Conservation (phyloP, 2,888 invertebrate genomes). For the Drosophila greeni region DNA sequence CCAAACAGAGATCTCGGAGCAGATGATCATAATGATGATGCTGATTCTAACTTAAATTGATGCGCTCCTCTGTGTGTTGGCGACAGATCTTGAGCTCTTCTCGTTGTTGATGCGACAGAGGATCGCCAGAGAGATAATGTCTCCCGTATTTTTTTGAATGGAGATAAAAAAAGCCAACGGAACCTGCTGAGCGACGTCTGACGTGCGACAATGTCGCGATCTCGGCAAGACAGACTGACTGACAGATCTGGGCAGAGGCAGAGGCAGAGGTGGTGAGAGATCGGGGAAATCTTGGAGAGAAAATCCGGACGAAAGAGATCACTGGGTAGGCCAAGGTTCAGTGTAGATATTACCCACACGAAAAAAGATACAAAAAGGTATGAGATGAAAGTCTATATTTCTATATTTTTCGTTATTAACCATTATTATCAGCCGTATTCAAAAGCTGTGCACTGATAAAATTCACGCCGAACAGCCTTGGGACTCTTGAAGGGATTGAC, state of each 20-base stretch:
- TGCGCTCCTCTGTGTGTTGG: slow-evolving; percentile 48
- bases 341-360: slow-evolving; percentile 16
- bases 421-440: slow-evolving; percentile 56
- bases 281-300: slow-evolving; percentile 17
- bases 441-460: slow-evolving; percentile 31
- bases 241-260: slow-evolving; percentile 21
- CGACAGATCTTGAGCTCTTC: slow-evolving; percentile 52
- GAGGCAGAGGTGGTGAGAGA: slow-evolving; percentile 17
- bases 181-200: slow-evolving; percentile 53
- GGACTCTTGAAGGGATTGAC: slow-evolving; percentile 30
- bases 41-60: slow-evolving; percentile 67
- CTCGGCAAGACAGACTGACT: slow-evolving; percentile 49
- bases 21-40: slow-evolving; percentile 36
- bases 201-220: slow-evolving; percentile 62
- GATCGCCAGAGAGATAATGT: slow-evolving; percentile 56
- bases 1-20: slow-evolving; percentile 38
- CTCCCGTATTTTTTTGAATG: slow-evolving; percentile 51
- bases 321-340: slow-evolving; percentile 58
- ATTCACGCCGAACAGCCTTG: slow-evolving; percentile 16
- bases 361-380: background rate
- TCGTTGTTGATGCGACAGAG: slow-evolving; percentile 39
- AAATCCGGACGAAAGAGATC: slow-evolving; percentile 17
- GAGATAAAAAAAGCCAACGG: slow-evolving; percentile 46
- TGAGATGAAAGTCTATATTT: background rate
- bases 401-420: background rate